phyloP scores from a whole-genome alignment of 1,140 invertebrate genomes.

The Tyrophagus putrescentiae region DNA sequence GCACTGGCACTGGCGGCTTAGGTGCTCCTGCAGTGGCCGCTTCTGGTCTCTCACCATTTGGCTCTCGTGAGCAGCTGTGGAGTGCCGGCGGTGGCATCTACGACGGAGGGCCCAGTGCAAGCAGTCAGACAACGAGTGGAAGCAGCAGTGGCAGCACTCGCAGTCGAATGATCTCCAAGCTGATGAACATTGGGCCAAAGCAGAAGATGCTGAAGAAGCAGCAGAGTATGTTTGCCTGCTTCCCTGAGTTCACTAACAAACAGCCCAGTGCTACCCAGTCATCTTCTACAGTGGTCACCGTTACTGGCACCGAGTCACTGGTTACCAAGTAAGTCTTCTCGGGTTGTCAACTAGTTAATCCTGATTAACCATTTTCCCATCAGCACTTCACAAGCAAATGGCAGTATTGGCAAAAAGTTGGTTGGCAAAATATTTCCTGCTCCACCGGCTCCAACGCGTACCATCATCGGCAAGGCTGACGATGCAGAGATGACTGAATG shows the following conservation, averaged over 20 bases:
- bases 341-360: background rate
- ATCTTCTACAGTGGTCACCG: background rate
- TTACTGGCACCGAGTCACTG: conserved; percentile 14
- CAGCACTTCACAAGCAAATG: conserved; percentile 3
- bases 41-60: conserved; percentile 24
- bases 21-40: background rate
- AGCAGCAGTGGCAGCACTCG: conserved; percentile 18
- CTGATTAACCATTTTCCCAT: background rate
- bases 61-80: conserved; percentile 26
- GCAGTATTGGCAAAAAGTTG: conserved; percentile 14
- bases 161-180: background rate
- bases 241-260: conserved; percentile 20
- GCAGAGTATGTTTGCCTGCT: conserved; percentile 30
- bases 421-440: conserved; percentile 7
- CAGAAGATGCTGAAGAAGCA: conserved; percentile 31
- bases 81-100: conserved; percentile 21
- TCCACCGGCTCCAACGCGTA: background rate
- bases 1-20: no score
- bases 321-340: conserved; percentile 10
- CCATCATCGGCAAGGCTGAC: background rate
- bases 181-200: conserved; percentile 24
- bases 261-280: background rate
- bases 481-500: background rate
- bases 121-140: background rate
- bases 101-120: conserved; percentile 21